Evolutionary conservation across 2,888 invertebrate genomes (phyloP), one percentile per base, ranked within the genome.

Genomic region (Cosmopolites sordidus): DNA sequence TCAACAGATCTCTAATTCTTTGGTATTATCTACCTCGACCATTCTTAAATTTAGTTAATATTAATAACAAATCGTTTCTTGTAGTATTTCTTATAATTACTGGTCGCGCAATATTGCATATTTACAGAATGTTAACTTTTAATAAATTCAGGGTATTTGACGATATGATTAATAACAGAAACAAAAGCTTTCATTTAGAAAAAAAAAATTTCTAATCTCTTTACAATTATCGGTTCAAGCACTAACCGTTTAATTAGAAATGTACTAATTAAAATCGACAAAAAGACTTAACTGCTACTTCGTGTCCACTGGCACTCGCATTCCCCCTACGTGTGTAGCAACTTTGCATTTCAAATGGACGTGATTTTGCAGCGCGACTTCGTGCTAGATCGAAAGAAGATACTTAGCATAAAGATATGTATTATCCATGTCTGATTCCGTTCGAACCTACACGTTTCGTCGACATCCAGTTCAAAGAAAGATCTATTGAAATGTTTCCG

Each of bases 291-390:
- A 43, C 43, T 37, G 43, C 18, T 33, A 41, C 37, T 54, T 54
- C 54, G 51, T 56, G 56, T 48, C 44, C 48, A 38, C 38, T 44
- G 43, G 44, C 48, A 42, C 44, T 48, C 51, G 40, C n/a, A n/a
- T 18, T 16, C 16, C 47, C 60, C 63, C 64, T 60, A 37, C n/a
- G 49, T 54, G 54, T 48, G 65, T 67, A 64, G 65, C 68, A 69
- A 69, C 69, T 70, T 70, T 70, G 70, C 69, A 70, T 70, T 70
- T 69, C 69, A 70, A 69, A 70, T 70, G 61, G 65, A 62, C 64
- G 63, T 68, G 69, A 69, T 68, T 69, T 70, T 68, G 66, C 68
- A 68, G 65, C 51, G 51, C 66, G 65, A 71, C 68, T 66, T 71
- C 71, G 71, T 71, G 70, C 69, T 62, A 69, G 70, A 71, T 71